Base-by-base conservation (phyloP, 2,797 vertebrate genomes). In the Acropternis orthonyx region DNA sequence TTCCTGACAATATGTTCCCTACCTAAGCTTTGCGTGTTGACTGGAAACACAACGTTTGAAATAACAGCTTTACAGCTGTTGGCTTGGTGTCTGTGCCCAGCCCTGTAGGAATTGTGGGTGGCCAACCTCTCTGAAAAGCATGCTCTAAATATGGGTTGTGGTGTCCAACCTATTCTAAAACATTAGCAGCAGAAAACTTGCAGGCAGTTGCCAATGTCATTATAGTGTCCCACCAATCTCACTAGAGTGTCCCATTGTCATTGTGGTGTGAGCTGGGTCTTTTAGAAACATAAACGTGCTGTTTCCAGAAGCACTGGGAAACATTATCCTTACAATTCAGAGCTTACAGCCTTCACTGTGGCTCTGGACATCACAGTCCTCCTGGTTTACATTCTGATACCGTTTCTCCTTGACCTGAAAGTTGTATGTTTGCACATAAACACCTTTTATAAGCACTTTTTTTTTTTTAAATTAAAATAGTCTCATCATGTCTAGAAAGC, bases 31-130 rank as follows among this genome's bases (percentile, higher is more conserved):
- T 93, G 51, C 94, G 69, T 92, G 88, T 92, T 86, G 83, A 92
- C 74, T 94, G 89, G 91, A 94, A 94, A 86, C 68, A 71, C 62
- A 79, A 54, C 83, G 76, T 18, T 85, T 77, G 89, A 88, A 96
- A 71, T 32, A 74, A 94, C 59, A 85, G 82, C 56, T 93, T 67
- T 76, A 84, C 69, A 93, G 89, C 92, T 96, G 76, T 66, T 91
- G 94, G 76, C 83, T 86, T 91, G 77, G 55, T 88, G 84, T 91
- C 62, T 85, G 54, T 62, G 85, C 87, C 68, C 71, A 90, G 68
- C 88, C 80, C 80, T 93, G 93, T 10, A 91, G 85, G 94, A 90
- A 76, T 79, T 95, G 92, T 90, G 94, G 89, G 95, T 95, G 96
- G 85, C 83, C 89, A 82, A 20, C 71, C 89, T 84, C 89, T 96